Base-by-base conservation (phyloP, 2,113 vertebrate species). In the Oryzias woworae region DNA sequence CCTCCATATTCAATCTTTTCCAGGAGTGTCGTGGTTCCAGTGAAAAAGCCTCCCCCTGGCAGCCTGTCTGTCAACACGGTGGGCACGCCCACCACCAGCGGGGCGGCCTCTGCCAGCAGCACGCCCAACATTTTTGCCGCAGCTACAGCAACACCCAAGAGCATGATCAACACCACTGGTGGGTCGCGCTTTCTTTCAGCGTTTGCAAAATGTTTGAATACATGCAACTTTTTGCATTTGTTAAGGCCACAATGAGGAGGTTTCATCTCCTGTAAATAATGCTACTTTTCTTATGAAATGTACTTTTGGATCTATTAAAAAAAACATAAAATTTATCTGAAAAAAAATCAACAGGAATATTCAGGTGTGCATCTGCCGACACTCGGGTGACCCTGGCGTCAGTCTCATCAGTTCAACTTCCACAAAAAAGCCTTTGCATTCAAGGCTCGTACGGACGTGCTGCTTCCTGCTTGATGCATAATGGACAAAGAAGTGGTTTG, bases 81-180 rank as follows among this genome's bases (percentile, higher is more conserved):
- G 45, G 96, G 95, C 82, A 93, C 96, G 4, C 85, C 96, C 31
- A 91, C 94, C 51, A 88, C 94, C 8, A 83, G 95, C 14, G 91
- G 93, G 18, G 90, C 93, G 2, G 83, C 93, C 82, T 90, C 93
- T 0, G 90, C 95, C 20, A 92, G 95, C 89, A 98, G 94, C 85
- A 95, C 96, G 4, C 94, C 96, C 58, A 98, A 97, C 87, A 97
- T 98, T 87, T 98, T 98, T 78, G 95, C 96, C 77, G 94, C 96
- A 55, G 92, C 96, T 57, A 94, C 95, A 81, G 92, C 95, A 68
- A 98, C 96, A 69, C 96, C 97, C 90, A 99, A 99, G 93, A 99
- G 97, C 94, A 99, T 99, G 97, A 99, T 99, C 91, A 99, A 99
- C 93, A 99, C 97, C 2, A 93, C 92, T 81, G 92, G 92, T 92